Evolutionary conservation across 2,113 vertebrate species (phyloP), one percentile per base, ranked within the genome.

Genomic region (Tricholaema leucomelas): DNA sequence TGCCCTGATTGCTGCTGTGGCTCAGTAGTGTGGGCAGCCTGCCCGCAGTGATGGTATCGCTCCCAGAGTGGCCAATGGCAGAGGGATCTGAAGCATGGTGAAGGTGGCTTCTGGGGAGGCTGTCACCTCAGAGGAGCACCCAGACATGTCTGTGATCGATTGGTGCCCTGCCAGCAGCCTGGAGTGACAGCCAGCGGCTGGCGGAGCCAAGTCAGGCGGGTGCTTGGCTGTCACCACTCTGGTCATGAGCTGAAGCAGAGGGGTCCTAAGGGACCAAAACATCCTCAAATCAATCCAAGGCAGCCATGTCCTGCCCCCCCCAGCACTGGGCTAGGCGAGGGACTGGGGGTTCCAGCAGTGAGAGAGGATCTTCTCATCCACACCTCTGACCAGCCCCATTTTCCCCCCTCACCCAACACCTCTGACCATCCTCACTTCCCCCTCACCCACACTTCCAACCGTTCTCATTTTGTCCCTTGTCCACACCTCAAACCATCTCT

Each of bases 331-430:
- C 52, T 54, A 0, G 25, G 35, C 19, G 36, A 63, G 16, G 60
- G 25, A 28, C 31, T 27, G 38, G 13, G 11, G 11, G 8, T 7
- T 52, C 40, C 1, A 2, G 44, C 5, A 2, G 20, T 0, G 1
- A 5, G 9, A 24, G 31, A 36, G 5, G 8, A 35, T 2, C 4
- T 10, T 19, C 28, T 55, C 27, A 30, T 55, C 28, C 28, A 28
- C 28, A 55, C 27, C 16, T 55, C 54, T 30, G 16, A 55, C 7
- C 28, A 50, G 24, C 48, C 48, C 23, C 48, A 50, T 23, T 50
- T n/a, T 12, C 7, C 48, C 20, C 48, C 44, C 48, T 23, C 23
- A 42, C 15, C 42, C 42, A 12, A 42, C 40, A 42, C 40, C 40
- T 42, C 40, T 42, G 40, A 12, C 21, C 46, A 46, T 46, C 19